These are phyloP conservation scores for Diadumene lineata DNA, from an alignment of 92 coral and sea anemone species.

Conservation along the genomic window DNA sequence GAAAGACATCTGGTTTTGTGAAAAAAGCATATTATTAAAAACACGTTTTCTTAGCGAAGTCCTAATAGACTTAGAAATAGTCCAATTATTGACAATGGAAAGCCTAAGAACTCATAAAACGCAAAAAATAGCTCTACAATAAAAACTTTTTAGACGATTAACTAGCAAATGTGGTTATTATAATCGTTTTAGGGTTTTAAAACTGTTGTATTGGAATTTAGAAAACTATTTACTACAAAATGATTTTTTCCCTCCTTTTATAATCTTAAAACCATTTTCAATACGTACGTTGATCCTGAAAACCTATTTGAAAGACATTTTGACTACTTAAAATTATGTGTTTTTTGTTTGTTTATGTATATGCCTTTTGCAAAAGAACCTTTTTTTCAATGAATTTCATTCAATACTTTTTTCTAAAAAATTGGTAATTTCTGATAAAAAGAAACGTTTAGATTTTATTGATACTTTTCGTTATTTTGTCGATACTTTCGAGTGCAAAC, in stretches of 20 bases:
- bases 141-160: neutral
- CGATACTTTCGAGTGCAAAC: neutral
- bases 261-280: no score
- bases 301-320: no score
- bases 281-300: no score
- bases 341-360: no score
- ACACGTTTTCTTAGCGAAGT: constrained; percentile 20
- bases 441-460: neutral
- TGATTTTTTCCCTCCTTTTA: no score
- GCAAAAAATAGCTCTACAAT: neutral
- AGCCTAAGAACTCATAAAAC: constrained; percentile 4
- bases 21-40: constrained; percentile 5
- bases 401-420: no score
- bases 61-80: constrained; percentile 14
- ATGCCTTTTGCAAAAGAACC: no score
- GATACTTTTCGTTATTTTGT: constrained; percentile 20
- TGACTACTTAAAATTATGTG: no score
- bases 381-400: no score
- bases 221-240: no score
- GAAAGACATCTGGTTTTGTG: constrained; percentile 19
- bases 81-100: constrained; percentile 2
- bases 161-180: neutral
- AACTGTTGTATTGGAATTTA: neutral
- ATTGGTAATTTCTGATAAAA: neutral
- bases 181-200: neutral